Conservation (phyloP, 2,888 invertebrate genomes). For the Chromoteleia sp. region DNA sequence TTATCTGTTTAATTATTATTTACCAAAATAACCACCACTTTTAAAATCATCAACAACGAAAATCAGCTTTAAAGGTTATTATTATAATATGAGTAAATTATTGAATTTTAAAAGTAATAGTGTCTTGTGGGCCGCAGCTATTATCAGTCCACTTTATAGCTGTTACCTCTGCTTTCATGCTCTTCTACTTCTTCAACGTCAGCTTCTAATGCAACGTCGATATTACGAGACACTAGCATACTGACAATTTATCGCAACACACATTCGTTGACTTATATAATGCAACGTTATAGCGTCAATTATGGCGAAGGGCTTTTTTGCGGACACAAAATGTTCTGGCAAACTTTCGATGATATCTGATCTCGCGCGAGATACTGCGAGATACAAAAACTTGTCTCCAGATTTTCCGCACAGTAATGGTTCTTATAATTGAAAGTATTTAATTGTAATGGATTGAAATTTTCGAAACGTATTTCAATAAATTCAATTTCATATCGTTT, state of each 20-base stretch:
- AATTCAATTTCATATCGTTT: too few relatives aligned
- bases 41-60: not conserved
- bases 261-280: conserved; percentile 17
- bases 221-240: conserved; percentile 47
- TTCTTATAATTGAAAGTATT: too few relatives aligned
- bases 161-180: conserved; percentile 42
- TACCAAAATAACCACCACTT: too few relatives aligned
- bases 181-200: conserved; percentile 67
- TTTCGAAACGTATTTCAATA: too few relatives aligned
- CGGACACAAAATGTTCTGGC: conserved; percentile 4
- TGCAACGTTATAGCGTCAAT: conserved; percentile 41
- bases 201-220: conserved; percentile 64
- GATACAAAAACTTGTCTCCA: not conserved
- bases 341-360: conserved; percentile 21
- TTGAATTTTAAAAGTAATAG: conserved; percentile 4
- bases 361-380: too few relatives aligned
- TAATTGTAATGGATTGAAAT: too few relatives aligned
- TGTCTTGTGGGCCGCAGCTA: conserved; percentile 19
- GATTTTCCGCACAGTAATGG: too few relatives aligned
- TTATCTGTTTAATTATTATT: too few relatives aligned
- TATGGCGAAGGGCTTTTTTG: conserved; percentile 14
- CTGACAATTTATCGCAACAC: conserved; percentile 29
- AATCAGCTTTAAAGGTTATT: not conserved
- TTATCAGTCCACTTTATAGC: conserved; percentile 61
- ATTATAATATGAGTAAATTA: conserved; percentile 7